These are phyloP conservation scores for Eupithecia subumbrata DNA, from an alignment of 2,888 invertebrate species.

Conservation along the genomic window DNA sequence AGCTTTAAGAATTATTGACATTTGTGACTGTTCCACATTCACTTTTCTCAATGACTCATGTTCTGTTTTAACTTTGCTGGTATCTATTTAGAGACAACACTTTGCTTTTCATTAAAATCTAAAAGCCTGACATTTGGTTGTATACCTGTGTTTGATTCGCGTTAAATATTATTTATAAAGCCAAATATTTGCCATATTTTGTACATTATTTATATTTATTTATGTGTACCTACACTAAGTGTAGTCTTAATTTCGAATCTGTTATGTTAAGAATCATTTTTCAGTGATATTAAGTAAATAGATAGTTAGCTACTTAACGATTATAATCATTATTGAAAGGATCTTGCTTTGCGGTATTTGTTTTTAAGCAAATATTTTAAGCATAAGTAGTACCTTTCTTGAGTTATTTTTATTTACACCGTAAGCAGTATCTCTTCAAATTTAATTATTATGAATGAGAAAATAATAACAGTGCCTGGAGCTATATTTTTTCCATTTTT, in stretches of 20 bases:
- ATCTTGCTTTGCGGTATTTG: conserved; percentile 78
- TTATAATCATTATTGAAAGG: conserved; percentile 59
- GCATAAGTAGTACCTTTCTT: conserved; percentile 71
- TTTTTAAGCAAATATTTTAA: conserved; percentile 71
- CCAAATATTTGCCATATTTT: conserved; percentile 82
- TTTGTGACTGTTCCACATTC: conserved; percentile 11
- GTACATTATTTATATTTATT: conserved; percentile 77
- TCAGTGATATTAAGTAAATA: conserved; percentile 40
- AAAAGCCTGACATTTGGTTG: conserved; percentile 40
- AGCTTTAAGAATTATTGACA: conserved; percentile 59
- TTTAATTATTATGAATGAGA: conserved; percentile 54
- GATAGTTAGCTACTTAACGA: conserved; percentile 37
- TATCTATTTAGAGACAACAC: conserved; percentile 28
- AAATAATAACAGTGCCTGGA: conserved; percentile 76
- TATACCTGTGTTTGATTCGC: conserved; percentile 48
- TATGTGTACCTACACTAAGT: conserved; percentile 55
- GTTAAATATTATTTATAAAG: conserved; percentile 72
- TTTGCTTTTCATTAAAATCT: conserved; percentile 31
- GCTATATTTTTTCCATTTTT: conserved; percentile 71
- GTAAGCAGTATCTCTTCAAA: conserved; percentile 31
- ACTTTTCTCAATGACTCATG: conserved; percentile 23
- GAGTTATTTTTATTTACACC: conserved; percentile 55
- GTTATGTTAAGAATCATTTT: conserved; percentile 42
- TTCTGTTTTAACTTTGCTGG: conserved; percentile 26
- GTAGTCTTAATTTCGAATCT: conserved; percentile 63